Evolutionary conservation across 2,888 invertebrate species (phyloP), one percentile per base, ranked within the genome.

Genomic region (Caenorhabditis sp.): DNA sequence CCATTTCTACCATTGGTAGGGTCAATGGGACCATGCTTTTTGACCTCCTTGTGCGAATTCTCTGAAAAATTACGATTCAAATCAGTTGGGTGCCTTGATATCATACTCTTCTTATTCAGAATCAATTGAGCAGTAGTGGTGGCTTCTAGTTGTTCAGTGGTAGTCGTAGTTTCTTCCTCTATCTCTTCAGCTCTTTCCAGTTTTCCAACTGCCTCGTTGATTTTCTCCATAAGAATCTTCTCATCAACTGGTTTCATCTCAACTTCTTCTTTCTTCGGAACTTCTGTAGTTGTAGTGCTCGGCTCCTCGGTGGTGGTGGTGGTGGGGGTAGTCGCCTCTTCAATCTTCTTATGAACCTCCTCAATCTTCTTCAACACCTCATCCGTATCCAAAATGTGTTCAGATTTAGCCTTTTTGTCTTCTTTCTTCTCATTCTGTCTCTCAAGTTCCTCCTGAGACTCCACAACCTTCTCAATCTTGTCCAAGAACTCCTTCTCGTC

Each of bases 401-500:
- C 61, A 1, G 53, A 66, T 27, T n/a, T 61, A 6, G 39, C 41
- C 13, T 63, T 26, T 20, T 59, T 71, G 26, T 30, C 37, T 35
- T 50, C 13, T 11, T 70, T 32, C 43, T 22, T 41, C 24, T 39
- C 45, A 15, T 66, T 20, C n/a, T 39, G 53, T 17, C 46, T 65
- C 39, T 45, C 58, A 13, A 13, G 22, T 37, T 52, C 20, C 22
- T 58, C 63, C 11, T 52, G 39, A 27, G 48, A 37, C 17, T 68
- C 68, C 26, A 61, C 66, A 61, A 74, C 63, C 22, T 68, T 43
- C 2, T 79, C 76, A 20, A 76, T 55, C 39, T 74, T 66, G 30
- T 80, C 66, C 52, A 72, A 27, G 37, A 71, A 71, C 15, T 66
- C 66, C 50, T 79, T 65, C 56, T 71, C 68, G 45, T 68, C 65